Evolutionary conservation across 2,888 invertebrate genomes (phyloP), one percentile per base, ranked within the genome.

Genomic region (Pseudococcus longispinus): DNA sequence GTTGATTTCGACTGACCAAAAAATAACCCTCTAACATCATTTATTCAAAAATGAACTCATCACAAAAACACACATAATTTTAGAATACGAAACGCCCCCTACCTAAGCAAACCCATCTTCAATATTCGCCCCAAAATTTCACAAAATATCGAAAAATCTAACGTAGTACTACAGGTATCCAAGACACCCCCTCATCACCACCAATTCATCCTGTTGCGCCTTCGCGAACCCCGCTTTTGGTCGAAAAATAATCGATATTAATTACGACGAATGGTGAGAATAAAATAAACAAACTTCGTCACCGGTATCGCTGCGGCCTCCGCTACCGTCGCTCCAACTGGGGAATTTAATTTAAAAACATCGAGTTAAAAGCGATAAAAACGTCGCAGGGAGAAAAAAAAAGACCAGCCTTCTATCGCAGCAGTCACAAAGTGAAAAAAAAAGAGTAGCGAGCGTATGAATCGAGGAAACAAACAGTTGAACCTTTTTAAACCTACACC

Each of bases 161-260:
- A 37, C 37, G 0, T 2, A 37, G n/a, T n/a, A n/a, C n/a, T 6
- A 2, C 37, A 37, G 37, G 1, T 37, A 37, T 37, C 9, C 37
- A 9, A 37, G 32, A 32, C 8, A 1, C 37, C 37, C 37, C 8
- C 8, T 37, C 1, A 8, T 37, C 37, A 1, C 37, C 37, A 1
- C 9, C 37, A n/a, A n/a, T 37, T 37, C 37, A 37, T 37, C 37
- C 37, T 37, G 37, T 37, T 37, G 37, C 37, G 1, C 37, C 37
- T 37, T 37, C 37, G 37, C 9, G 0, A 1, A 37, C 37, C 37
- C 37, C 37, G 2, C 32, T 2, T 11, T 15, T 11, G 15, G 82
- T 82, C 44, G 44, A 82, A 20, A 60, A 82, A 82, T 82, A 82
- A 82, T 82, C 82, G 82, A 82, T 82, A 82, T 82, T 82, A 42